These are phyloP conservation scores for Drosophila suboccidentalis DNA, from an alignment of 2,888 invertebrate genomes.

Conservation along the genomic window DNA sequence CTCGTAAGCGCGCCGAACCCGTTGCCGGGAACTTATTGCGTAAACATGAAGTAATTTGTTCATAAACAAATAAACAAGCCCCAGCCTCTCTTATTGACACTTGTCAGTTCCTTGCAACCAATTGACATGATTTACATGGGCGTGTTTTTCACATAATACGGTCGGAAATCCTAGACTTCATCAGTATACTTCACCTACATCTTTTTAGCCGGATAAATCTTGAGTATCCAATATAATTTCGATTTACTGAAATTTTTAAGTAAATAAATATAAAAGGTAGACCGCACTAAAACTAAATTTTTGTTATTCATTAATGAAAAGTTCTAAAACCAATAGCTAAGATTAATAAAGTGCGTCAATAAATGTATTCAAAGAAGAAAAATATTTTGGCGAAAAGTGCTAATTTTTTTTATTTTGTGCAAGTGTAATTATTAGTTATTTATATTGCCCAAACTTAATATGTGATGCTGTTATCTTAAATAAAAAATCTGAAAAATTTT, in stretches of 20 bases:
- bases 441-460: background rate
- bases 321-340: too few species aligned
- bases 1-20: conserved; percentile 17
- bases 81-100: conserved; percentile 46
- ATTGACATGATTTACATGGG: conserved; percentile 11
- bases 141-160: background rate
- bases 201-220: background rate
- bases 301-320: too few species aligned
- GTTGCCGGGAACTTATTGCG: conserved; percentile 60
- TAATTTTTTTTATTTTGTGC: too few species aligned
- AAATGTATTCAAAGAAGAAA: too few species aligned
- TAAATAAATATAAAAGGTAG: too few species aligned
- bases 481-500: background rate
- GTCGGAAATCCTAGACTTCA: background rate
- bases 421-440: background rate
- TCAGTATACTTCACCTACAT: background rate
- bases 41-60: conserved; percentile 69
- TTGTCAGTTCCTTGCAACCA: conserved; percentile 50
- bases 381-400: too few species aligned
- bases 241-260: too few species aligned
- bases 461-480: background rate
- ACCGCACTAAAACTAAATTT: too few species aligned
- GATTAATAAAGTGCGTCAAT: too few species aligned
- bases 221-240: background rate
- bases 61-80: conserved; percentile 36